Base-by-base conservation (phyloP, 1,140 invertebrate species). In the Caenorhabditis latens region DNA sequence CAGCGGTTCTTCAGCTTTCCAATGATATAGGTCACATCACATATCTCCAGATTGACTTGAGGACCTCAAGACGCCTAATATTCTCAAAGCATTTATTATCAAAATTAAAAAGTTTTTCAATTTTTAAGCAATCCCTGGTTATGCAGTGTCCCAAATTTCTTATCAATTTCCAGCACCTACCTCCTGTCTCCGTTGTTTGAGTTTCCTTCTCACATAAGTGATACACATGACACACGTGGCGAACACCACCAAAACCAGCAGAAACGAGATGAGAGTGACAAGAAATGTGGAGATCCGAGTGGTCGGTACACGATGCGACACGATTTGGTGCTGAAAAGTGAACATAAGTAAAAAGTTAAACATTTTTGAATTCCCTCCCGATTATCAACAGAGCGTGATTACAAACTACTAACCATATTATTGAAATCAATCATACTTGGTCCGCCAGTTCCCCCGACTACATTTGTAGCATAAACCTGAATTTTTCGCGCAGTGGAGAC, bases 201-300 rank as follows among this genome's bases (percentile, higher is more conserved):
- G 46, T 53, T 50, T 79, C 14, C 71, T 48, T 21, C 71, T 16
- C 13, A 79, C 14, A 50, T 79, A 79, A 4, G 71, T 79, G 14
- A 79, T 79, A n/a, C 71, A 79, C 71, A 79, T 79, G n/a, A 79
- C 46, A 50, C 71, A 79, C 24, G 46, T 79, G 11, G 71, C 50
- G n/a, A 79, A 24, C 4, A 79, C n/a, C 24, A 50, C 71, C n/a
- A 79, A n/a, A 24, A 79, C 71, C 8, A 79, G 46, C 6, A 79
- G 46, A 43, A 79, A 79, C 11, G 71, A 50, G 21, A 79, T 79
- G 71, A 79, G n/a, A 24, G 71, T 50, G 43, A 79, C 71, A 13
- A 79, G 71, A n/a, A 79, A 79, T 53, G 71, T 79, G 5, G 71
- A 79, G 43, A 79, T 79, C 42, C 71, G 71, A 4, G 71, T 79